Base-by-base conservation (phyloP, 1,140 invertebrate species). In the Drosophila chauvacae region DNA sequence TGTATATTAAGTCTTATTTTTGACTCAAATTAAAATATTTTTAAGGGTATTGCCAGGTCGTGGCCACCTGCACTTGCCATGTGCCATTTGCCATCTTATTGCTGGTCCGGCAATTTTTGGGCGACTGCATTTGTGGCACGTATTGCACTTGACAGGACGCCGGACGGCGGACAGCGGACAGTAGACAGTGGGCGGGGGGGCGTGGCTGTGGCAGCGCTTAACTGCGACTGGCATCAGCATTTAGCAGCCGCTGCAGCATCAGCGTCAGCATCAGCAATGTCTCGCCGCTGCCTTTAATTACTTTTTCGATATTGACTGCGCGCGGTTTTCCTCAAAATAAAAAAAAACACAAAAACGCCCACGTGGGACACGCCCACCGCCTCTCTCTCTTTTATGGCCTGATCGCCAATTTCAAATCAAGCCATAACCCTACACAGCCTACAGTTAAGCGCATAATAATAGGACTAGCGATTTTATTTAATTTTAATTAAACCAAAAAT, bases 111-210 rank as follows among this genome's bases (percentile, higher is more conserved):
- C 51, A 55, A 55, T 55, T 23, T 55, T 55, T 55, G 51, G 33
- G 18, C 51, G 33, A 55, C 51, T 55, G 51, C 51, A 55, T 55
- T 55, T 55, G 51, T 37, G 51, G 51, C 51, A 55, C 83, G 80
- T 82, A 83, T 59, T 88, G 84, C 84, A 88, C 77, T 90, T 88
- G 84, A 90, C 84, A 88, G 81, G 63, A 50, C 35, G 35, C 23
- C 11, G 59, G 35, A 23, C 39, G 16, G 4, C 39, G n/a, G 41
- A 23, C 51, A 7, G 23, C 23, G 23, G 2, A 23, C 23, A 28
- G 30, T 53, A 35, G 30, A 53, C 51, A 55, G 51, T 45, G 68
- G 37, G n/a, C 42, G 45, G 39, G 55, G 74, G 64, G 81, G 81
- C 81, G 81, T 83, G 81, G 81, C 77, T 33, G 59, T 13, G 23